Evolutionary conservation across 2,888 invertebrate species (phyloP).

Genomic region (Cephalotes varians): DNA sequence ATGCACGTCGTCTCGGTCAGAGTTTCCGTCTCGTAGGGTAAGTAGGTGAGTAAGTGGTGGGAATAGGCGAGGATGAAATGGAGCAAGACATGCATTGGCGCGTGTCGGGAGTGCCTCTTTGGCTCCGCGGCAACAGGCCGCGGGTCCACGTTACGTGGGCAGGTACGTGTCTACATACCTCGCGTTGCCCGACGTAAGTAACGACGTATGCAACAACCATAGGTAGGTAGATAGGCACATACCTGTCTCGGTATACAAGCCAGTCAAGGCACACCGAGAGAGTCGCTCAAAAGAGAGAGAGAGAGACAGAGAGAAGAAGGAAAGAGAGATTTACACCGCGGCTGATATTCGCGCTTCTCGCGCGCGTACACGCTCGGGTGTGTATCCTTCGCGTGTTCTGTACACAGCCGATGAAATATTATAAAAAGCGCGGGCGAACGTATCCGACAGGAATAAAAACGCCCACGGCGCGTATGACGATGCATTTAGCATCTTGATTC

Average conservation of each 20-base stretch:
- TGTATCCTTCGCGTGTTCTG: conserved; percentile 24
- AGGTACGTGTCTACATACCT: conserved; percentile 61
- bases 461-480: conserved; percentile 35
- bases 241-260: conserved; percentile 64
- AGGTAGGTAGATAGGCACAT: conserved; percentile 54
- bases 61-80: conserved; percentile 84
- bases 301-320: not conserved
- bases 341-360: conserved; percentile 29
- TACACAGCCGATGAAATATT: conserved; percentile 41
- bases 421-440: conserved; percentile 27
- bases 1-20: conserved; percentile 75
- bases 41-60: conserved; percentile 84
- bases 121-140: conserved; percentile 48
- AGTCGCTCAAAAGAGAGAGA: not conserved
- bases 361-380: not conserved
- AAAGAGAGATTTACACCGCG: conserved; percentile 61
- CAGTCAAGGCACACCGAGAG: conserved; percentile 72
- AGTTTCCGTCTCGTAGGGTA: conserved; percentile 83
- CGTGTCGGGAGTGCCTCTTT: conserved; percentile 84
- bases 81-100: conserved; percentile 85
- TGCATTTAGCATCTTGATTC: conserved; percentile 34
- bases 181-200: conserved; percentile 60
- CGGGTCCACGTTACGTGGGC: conserved; percentile 55
- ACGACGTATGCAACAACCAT: conserved; percentile 64
- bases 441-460: conserved; percentile 12